A percentile compares a stretch with the other conserved stretches of the same genome.
Evolutionary conservation across 2,797 vertebrate species (phyloP).

Genomic region (Acanthurus lineatus): DNA sequence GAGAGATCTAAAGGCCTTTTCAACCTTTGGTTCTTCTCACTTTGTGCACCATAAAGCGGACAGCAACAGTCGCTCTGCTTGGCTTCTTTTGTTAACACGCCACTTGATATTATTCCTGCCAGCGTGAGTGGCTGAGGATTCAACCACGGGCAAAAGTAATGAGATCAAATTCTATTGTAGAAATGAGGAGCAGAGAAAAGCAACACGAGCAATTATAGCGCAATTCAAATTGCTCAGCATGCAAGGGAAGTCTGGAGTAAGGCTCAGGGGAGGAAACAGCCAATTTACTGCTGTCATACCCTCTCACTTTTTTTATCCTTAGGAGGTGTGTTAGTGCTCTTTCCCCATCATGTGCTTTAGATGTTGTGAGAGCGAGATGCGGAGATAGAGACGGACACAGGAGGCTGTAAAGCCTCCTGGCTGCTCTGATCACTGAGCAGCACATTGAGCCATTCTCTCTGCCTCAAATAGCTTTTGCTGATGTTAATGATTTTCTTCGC

Average conservation of each 20-base stretch:
- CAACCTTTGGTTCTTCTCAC: slow-evolving; percentile 29
- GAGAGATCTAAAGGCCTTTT: slow-evolving; percentile 10
- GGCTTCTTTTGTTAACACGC: slow-evolving; percentile 55
- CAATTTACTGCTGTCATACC: slow-evolving; percentile 82
- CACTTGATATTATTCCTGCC: slow-evolving; percentile 59
- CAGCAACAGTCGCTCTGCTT: slow-evolving; percentile 26
- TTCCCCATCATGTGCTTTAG: slow-evolving; percentile 66
- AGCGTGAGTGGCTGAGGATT: slow-evolving; percentile 51
- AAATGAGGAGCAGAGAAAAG: slow-evolving; percentile 63
- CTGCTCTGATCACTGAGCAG: slow-evolving; percentile 76
- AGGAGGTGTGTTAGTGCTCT: slow-evolving; percentile 72
- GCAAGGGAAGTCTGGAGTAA: slow-evolving; percentile 62
- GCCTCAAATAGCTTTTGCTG: slow-evolving; percentile 81
- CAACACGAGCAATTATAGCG: slow-evolving; percentile 77
- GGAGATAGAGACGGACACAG: slow-evolving; percentile 66
- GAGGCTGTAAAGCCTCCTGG: slow-evolving; percentile 73
- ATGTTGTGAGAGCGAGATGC: slow-evolving; percentile 68
- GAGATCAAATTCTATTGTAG: slow-evolving; percentile 69
- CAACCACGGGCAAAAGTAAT: slow-evolving; percentile 68
- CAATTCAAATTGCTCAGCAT: slow-evolving; percentile 73
- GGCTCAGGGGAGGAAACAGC: slow-evolving; percentile 77
- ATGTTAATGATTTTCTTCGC: slow-evolving; percentile 79
- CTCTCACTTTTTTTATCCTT: slow-evolving; percentile 69
- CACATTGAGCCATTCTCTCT: slow-evolving; percentile 77
- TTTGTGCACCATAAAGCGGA: slow-evolving; percentile 32